Evolutionary conservation across 2,113 vertebrate genomes (phyloP).

Genomic region (Poeciliopsis occidentalis): DNA sequence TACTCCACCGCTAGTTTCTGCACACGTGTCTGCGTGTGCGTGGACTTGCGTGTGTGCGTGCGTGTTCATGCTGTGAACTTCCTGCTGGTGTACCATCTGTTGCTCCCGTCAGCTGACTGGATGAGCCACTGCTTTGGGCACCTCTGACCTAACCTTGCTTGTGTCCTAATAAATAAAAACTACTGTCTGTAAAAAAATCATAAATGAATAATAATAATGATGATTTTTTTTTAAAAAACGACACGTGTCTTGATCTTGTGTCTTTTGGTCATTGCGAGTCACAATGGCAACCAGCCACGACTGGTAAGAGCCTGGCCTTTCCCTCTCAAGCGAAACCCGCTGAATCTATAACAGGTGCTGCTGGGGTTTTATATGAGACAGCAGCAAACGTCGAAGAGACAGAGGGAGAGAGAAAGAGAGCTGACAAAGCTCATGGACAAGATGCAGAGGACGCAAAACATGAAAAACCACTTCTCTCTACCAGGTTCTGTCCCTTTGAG

Average conservation of each 20-base stretch:
- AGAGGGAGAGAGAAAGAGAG: neutral
- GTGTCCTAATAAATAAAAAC: slow-evolving; percentile 45
- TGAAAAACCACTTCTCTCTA: slow-evolving; percentile 55
- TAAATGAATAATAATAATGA: slow-evolving; percentile 28
- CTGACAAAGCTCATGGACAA: neutral
- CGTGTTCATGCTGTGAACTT: slow-evolving; percentile 30
- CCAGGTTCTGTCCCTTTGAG: slow-evolving; percentile 25
- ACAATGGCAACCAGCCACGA: neutral
- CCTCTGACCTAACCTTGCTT: slow-evolving; percentile 46
- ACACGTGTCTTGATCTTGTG: neutral
- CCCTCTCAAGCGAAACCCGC: slow-evolving; percentile 14
- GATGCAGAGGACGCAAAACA: slow-evolving; percentile 47
- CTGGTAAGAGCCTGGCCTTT: slow-evolving; percentile 32
- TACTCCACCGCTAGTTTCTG: slow-evolving; percentile 25
- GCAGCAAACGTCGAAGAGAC: slow-evolving; percentile 17
- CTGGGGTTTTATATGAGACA: slow-evolving; percentile 30
- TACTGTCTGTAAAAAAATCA: slow-evolving; percentile 21
- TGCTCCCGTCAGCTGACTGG: slow-evolving; percentile 66
- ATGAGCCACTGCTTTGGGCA: slow-evolving; percentile 51
- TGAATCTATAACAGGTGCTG: slow-evolving; percentile 33
- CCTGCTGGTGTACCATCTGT: slow-evolving; percentile 75
- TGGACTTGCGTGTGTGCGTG: slow-evolving; percentile 1
- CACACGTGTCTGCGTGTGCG: slow-evolving; percentile 16
- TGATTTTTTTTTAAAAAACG: neutral
- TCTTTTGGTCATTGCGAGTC: slow-evolving; percentile 29